Base-by-base conservation (phyloP, 2,797 vertebrate species). In the Microchirus variegatus region DNA sequence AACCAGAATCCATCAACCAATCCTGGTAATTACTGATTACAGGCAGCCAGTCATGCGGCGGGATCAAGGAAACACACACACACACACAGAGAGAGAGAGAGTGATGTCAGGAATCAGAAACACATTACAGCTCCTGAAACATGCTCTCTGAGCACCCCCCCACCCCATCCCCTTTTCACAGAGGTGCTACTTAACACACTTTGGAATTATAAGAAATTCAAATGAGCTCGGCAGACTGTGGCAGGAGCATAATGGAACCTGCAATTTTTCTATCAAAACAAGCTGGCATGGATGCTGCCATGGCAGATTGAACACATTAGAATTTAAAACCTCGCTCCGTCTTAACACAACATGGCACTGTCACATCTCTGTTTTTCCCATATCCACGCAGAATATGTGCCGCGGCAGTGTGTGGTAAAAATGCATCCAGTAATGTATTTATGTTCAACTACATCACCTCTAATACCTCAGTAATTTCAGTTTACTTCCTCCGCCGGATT, bases 191-290 rank as follows among this genome's bases (percentile, higher is more conserved):
- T 93, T 92, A 92, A 86, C 85, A 86, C 83, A 71, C 72, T 70
- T 87, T 87, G 75, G 80, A 88, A 91, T 88, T 78, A 78, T 83
- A 87, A 87, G 88, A 89, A 87, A 91, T 92, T 92, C 88, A 91
- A 91, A 93, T 87, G 73, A 84, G 73, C 73, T 81, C 79, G 58
- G 42, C 73, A 73, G 71, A 80, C 82, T 58, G 65, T 90, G 91
- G 90, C 91, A 93, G 90, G 70, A 77, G 70, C 87, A 93, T 91
- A 93, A 93, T 91, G 81, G 68, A 94, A 88, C 91, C 88, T 90
- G 77, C 80, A 93, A 93, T 93, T 93, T 92, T 91, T 91, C 90
- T 90, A 92, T 93, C 92, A 93, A 90, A 92, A 88, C 90, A 92
- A 85, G 83, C 64, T 47, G 56, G 31, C 74, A 46, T 64, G 42